Base-by-base conservation (phyloP, 92 coral and sea anemone genomes). In the Zoanthus gigantus region DNA sequence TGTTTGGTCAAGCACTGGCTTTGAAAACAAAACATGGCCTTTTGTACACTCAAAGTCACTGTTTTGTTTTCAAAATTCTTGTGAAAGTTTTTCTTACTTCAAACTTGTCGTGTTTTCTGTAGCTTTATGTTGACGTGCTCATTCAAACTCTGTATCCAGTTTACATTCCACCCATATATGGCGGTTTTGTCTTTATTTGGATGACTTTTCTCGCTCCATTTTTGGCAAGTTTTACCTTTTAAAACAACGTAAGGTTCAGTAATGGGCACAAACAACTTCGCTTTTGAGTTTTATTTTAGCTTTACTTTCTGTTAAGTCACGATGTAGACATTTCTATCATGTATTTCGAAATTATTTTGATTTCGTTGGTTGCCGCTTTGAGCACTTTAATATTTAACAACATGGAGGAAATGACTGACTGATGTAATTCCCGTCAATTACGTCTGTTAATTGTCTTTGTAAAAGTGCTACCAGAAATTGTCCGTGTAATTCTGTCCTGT, bases 171-270 rank as follows among this genome's bases (percentile, higher is more conserved):
- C 91, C 99, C 99, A 97, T 94, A 97, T 97, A 97, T 90, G 99
- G 99, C 96, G 87, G 89, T 92, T 77, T 89, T 97, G 98, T 92
- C 99, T 96, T 92, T 95, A 90, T 97, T 95, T 95, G 99, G 99
- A 82, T 57, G 78, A 90, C 89, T 76, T 78, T 85, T 78, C 77
- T 79, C 91, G 72, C 90, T 65, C 93, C 93, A 90, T 90, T 75
- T 90, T 90, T 90, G 93, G 93, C 73, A 86, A 89, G 77, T 72
- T 84, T 74, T 84, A 54, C 79, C 78, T 84, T 84, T 72, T 84
- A 74, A 81, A 81, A 81, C 63, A 81, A 81, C 60, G 46, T 81
- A 65, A 66, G 44, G 32, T 13, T 81, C 85, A 71, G 46, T 28
- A 32, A 67, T n/a, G 63, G 63, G 29, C 71, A 34, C 58, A 66